These are phyloP conservation scores for Zygothrica quintamaculata DNA, from an alignment of 2,888 invertebrate species.

Conservation along the genomic window DNA sequence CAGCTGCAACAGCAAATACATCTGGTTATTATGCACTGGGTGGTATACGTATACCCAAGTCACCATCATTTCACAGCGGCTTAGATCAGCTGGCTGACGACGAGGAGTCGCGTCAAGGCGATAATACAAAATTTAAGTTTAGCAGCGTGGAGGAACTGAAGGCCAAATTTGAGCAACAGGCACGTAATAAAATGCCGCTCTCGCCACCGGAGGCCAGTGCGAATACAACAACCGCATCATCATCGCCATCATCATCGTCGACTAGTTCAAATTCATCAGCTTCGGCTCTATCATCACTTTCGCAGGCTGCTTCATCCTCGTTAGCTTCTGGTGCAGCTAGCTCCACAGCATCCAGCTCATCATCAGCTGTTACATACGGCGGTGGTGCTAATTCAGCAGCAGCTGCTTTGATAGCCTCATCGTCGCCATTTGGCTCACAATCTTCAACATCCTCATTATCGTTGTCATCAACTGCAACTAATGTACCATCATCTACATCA, in stretches of 20 bases:
- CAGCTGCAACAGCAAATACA: conserved; percentile 10
- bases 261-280: conserved; percentile 72
- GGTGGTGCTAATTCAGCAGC: conserved; percentile 66
- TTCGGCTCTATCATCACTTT: conserved; percentile 66
- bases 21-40: conserved; percentile 85
- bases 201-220: conserved; percentile 63
- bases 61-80: conserved; percentile 94
- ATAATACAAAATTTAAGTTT: conserved; percentile 57
- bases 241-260: conserved; percentile 67
- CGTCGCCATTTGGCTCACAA: conserved; percentile 72
- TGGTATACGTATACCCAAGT: conserved; percentile 89
- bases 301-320: conserved; percentile 69
- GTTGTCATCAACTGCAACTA: conserved; percentile 46
- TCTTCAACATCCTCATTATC: conserved; percentile 71
- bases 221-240: conserved; percentile 49
- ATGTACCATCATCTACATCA: conserved; percentile 23
- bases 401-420: conserved; percentile 70
- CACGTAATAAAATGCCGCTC: conserved; percentile 82
- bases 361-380: conserved; percentile 67
- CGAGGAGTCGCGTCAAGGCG: conserved; percentile 63
- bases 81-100: conserved; percentile 88
- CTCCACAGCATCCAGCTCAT: conserved; percentile 59
- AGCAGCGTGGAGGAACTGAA: conserved; percentile 79
- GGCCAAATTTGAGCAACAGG: conserved; percentile 71
- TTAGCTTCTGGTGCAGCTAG: conserved; percentile 64